A percentile compares a stretch with the other conserved stretches of the same genome.
phyloP scores from a whole-genome alignment of 2,888 invertebrate genomes.

The Apoderus coryli region DNA sequence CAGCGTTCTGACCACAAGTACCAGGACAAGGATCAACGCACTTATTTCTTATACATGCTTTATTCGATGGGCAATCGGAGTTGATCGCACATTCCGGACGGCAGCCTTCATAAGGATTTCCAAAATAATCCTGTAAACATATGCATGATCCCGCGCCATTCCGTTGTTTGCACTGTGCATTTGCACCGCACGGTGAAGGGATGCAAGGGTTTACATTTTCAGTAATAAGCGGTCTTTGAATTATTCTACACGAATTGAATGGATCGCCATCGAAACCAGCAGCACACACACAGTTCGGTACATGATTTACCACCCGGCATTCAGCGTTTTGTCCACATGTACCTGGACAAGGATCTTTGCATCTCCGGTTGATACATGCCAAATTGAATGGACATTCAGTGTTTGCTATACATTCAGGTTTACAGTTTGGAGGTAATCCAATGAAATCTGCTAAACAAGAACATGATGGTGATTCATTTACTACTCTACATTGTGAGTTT shows the following conservation, averaged over 20 bases:
- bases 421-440: slow-evolving; percentile 55
- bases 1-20: slow-evolving; percentile 50
- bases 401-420: slow-evolving; percentile 59
- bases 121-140: slow-evolving; percentile 37
- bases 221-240: slow-evolving; percentile 13
- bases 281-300: slow-evolving; percentile 53
- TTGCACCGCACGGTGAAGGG: slow-evolving; percentile 37
- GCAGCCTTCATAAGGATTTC: slow-evolving; percentile 45
- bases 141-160: slow-evolving; percentile 38
- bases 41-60: slow-evolving; percentile 40
- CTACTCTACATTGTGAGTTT: slow-evolving; percentile 45
- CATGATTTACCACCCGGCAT: slow-evolving; percentile 62
- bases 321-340: slow-evolving; percentile 56
- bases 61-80: slow-evolving; percentile 40
- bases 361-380: slow-evolving; percentile 59
- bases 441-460: slow-evolving; percentile 52
- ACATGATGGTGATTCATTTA: slow-evolving; percentile 50
- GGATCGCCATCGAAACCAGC: slow-evolving; percentile 55
- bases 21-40: slow-evolving; percentile 45
- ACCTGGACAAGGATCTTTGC: slow-evolving; percentile 56
- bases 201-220: slow-evolving; percentile 27
- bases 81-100: slow-evolving; percentile 41
- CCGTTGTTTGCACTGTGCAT: slow-evolving; percentile 36
- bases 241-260: slow-evolving; percentile 31
- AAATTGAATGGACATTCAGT: slow-evolving; percentile 51